Evolutionary conservation across 2,797 vertebrate species (phyloP), one percentile per base, ranked within the genome.

Genomic region (Myoxocephalus aenaeus): DNA sequence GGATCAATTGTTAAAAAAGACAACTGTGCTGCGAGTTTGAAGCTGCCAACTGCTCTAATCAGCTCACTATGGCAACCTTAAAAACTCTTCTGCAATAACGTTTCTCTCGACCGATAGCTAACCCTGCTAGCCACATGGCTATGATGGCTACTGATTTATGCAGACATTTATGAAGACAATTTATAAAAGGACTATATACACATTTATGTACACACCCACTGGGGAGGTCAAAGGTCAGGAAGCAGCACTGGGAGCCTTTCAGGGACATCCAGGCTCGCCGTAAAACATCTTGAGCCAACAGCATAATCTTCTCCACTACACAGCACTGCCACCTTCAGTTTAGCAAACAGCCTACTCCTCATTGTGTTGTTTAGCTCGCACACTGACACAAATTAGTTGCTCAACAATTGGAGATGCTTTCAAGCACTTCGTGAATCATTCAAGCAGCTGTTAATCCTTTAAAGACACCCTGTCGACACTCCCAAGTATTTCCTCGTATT

Each of bases 1-100:
- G 46, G 54, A 91, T 92, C 10, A 92, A 89, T 88, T 80, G 76
- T 90, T 91, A 89, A 92, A 68, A 18, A 36, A 59, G 77, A 81
- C 84, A 87, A 89, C 75, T 82, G 85, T 75, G 83, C 51, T 40
- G 38, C 2, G 1, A 73, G 59, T 84, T 77, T 58, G 46, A 56
- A 70, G 59, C 59, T 84, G 77, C 73, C 79, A 80, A 86, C 22
- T 69, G 51, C 42, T 62, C 29, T 27, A n/a, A 68, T 79, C 50
- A 48, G 40, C 29, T 27, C 56, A 71, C 14, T 7, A 42, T 2
- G 29, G 53, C 68, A 75, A 54, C 13, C 14, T 48, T 18, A 40
- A 29, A 57, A 53, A 62, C 9, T 42, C 50, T 8, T 9, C 27
- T 17, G 18, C 17, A 42, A 42, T 42, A 63, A 27, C 22, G 17